phyloP scores from a whole-genome alignment of 2,888 invertebrate genomes.

The Cyclophora albipunctata region DNA sequence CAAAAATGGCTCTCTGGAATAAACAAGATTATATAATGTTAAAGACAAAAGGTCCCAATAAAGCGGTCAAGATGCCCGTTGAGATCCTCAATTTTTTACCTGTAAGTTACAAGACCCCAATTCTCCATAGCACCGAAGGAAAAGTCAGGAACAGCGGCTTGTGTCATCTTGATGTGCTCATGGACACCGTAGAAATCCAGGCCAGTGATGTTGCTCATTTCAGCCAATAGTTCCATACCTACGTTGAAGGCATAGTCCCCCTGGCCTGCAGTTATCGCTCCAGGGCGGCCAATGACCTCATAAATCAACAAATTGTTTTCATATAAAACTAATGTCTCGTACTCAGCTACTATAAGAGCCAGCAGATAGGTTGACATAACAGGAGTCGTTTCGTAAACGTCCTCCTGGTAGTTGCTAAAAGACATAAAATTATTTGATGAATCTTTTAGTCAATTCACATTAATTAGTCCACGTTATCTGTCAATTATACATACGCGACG shows the following conservation, averaged over 20 bases:
- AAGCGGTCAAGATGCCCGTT: too few species aligned
- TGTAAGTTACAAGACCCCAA: slow-evolving; percentile 88
- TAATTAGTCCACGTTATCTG: too few species aligned
- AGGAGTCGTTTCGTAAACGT: slow-evolving; percentile 55
- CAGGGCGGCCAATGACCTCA: slow-evolving; percentile 64
- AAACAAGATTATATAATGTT: neutral
- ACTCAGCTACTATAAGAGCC: slow-evolving; percentile 81
- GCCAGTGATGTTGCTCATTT: slow-evolving; percentile 76
- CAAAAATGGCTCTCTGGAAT: slow-evolving; percentile 57
- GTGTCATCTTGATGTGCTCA: slow-evolving; percentile 74
- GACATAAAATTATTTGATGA: too few species aligned
- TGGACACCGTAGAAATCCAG: slow-evolving; percentile 64
- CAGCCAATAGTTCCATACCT: slow-evolving; percentile 55
- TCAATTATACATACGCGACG: slow-evolving; percentile 29
- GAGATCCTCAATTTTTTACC: slow-evolving; percentile 39
- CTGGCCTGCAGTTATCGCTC: slow-evolving; percentile 45
- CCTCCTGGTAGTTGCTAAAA: slow-evolving; percentile 42
- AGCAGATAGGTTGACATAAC: slow-evolving; percentile 80
- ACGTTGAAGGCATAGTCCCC: slow-evolving; percentile 55
- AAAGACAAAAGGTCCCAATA: too few species aligned
- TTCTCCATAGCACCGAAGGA: slow-evolving; percentile 89
- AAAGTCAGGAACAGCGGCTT: slow-evolving; percentile 87
- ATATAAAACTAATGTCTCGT: slow-evolving; percentile 31
- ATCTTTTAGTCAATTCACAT: too few species aligned
- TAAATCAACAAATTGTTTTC: slow-evolving; percentile 25